Evolutionary conservation across 1,140 invertebrate species (phyloP).

Genomic region (Drosophila chauvacae): DNA sequence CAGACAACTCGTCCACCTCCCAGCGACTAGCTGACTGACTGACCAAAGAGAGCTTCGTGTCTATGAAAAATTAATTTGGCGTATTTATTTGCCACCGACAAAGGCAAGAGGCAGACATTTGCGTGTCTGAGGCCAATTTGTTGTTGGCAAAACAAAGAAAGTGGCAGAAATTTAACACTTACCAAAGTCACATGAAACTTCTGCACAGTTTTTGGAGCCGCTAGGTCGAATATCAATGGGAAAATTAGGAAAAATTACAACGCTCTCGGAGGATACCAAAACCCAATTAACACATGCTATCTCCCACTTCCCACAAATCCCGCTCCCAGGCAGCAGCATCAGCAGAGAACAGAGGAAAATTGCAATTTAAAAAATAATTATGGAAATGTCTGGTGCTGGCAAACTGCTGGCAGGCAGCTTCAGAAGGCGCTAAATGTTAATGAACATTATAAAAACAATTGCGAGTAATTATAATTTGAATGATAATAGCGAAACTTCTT

Average conservation of each 20-base stretch:
- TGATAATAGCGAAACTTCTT: slow-evolving; percentile 82
- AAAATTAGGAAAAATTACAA: slow-evolving; percentile 14
- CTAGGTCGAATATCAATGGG: slow-evolving; percentile 20
- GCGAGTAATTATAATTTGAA: slow-evolving; percentile 83
- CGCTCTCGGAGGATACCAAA: slow-evolving; percentile 32
- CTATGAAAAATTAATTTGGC: slow-evolving; percentile 72
- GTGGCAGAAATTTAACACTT: slow-evolving; percentile 75
- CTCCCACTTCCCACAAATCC: slow-evolving; percentile 60
- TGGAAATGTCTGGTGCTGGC: slow-evolving; percentile 67
- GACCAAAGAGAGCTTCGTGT: slow-evolving; percentile 57
- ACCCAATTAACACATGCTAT: slow-evolving; percentile 79
- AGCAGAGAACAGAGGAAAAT: slow-evolving; percentile 55
- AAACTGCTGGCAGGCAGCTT: slow-evolving; percentile 58
- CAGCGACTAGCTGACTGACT: slow-evolving; percentile 5
- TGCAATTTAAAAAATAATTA: slow-evolving; percentile 83
- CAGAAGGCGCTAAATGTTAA: slow-evolving; percentile 80
- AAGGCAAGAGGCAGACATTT: slow-evolving; percentile 39
- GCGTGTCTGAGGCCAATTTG: slow-evolving; percentile 72
- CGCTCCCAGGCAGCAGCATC: slow-evolving; percentile 29
- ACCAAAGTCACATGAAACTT: slow-evolving; percentile 44
- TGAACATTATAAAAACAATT: slow-evolving; percentile 83
- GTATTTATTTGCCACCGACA: slow-evolving; percentile 26
- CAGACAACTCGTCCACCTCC: slow-evolving; percentile 13
- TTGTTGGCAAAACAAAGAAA: slow-evolving; percentile 61
- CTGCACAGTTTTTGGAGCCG: background rate